Conservation (phyloP, 2,113 vertebrate species). For the Melospiza georgiana region DNA sequence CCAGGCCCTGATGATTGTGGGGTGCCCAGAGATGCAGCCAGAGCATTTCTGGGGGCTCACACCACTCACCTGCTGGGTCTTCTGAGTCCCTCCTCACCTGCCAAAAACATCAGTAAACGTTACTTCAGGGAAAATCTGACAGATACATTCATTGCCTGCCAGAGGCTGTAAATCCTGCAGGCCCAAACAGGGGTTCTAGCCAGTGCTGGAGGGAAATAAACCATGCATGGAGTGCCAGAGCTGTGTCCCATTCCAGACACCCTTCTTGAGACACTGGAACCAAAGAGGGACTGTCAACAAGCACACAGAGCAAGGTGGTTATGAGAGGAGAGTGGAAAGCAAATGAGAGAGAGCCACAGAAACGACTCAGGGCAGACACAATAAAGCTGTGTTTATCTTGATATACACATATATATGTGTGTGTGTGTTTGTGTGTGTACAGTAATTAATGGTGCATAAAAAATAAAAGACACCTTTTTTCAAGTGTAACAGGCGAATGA, state of each 20-base stretch:
- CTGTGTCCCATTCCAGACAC: background rate
- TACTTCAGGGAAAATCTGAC: background rate
- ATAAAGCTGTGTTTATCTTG: background rate
- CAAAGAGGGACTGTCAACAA: background rate
- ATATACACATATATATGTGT: no score
- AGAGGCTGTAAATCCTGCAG: background rate
- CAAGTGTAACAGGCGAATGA: background rate
- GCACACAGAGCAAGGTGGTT: background rate
- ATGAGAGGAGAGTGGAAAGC: background rate
- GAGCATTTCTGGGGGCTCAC: rapidly evolving
- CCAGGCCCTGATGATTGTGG: rapidly evolving
- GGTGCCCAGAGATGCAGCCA: background rate
- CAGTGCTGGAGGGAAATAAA: background rate
- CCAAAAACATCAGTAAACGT: background rate
- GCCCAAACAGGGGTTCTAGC: background rate
- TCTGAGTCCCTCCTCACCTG: background rate
- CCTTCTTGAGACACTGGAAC: background rate
- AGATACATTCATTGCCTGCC: background rate
- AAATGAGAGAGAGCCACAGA: background rate
- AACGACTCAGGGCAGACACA: background rate
- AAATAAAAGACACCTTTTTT: background rate
- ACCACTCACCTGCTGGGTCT: background rate
- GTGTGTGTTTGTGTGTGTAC: background rate
- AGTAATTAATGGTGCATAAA: background rate
- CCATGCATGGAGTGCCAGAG: background rate